Evolutionary conservation across 2,888 invertebrate genomes (phyloP).

Genomic region (Heliconius ismenius): DNA sequence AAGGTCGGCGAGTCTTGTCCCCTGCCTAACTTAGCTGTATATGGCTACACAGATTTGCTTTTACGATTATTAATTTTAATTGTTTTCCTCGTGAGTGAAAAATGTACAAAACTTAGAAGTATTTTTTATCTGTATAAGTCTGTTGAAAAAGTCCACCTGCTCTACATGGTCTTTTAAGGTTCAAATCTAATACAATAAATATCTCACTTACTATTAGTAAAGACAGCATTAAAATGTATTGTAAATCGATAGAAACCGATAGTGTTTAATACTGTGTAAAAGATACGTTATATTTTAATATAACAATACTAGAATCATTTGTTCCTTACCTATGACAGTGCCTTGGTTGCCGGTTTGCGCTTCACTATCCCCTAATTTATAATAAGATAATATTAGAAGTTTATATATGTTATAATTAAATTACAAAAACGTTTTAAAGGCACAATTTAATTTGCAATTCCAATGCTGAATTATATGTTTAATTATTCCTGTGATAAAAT

Average conservation of each 20-base stretch:
- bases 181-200: not conserved
- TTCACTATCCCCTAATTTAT: not conserved
- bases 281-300: no score
- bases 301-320: not conserved
- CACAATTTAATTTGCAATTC: not conserved
- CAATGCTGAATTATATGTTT: slow-evolving; percentile 5
- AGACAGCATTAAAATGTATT: no score
- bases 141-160: no score
- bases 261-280: no score
- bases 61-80: not conserved
- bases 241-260: no score
- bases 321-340: not conserved
- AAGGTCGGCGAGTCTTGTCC: no score
- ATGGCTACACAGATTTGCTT: not conserved
- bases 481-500: slow-evolving; percentile 46
- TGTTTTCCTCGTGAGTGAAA: not conserved
- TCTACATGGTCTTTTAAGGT: not conserved
- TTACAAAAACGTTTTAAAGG: no score
- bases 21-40: no score
- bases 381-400: slow-evolving; percentile 31
- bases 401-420: no score
- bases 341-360: slow-evolving; percentile 14
- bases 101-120: not conserved
- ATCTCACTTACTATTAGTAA: not conserved
- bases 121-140: not conserved